A percentile compares a stretch with the other conserved stretches of the same genome.
Conservation (phyloP, 2,113 vertebrate species). For the Syngnathoides biaculeatus region DNA sequence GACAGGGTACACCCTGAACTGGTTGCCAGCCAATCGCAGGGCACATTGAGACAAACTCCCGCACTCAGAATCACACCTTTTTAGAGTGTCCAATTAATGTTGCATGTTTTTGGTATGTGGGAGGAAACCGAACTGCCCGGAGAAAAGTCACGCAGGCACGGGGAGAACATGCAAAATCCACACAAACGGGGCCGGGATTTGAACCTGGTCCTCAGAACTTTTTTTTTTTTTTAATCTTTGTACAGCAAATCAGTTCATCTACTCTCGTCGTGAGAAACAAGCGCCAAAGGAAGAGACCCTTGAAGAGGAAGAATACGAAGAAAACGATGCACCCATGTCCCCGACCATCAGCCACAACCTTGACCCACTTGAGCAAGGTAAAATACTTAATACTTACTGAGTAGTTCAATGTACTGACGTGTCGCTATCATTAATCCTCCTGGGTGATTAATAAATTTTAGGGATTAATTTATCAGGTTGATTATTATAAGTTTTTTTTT, state of each 20-base stretch:
- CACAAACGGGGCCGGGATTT: too few relatives aligned
- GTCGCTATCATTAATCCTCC: background rate
- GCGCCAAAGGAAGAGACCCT: slow-evolving; percentile 75
- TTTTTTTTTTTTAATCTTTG: slow-evolving; percentile 22
- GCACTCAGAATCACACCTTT: too few relatives aligned
- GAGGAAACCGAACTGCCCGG: too few relatives aligned
- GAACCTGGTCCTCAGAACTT: too few relatives aligned
- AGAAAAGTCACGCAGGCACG: too few relatives aligned
- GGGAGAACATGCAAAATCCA: too few relatives aligned
- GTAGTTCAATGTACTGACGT: background rate
- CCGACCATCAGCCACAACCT: slow-evolving; percentile 67
- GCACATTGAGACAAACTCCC: too few relatives aligned
- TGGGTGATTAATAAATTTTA: background rate
- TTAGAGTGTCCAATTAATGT: too few relatives aligned
- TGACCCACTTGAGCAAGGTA: slow-evolving; percentile 86
- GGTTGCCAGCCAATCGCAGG: too few relatives aligned
- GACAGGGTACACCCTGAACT: too few relatives aligned
- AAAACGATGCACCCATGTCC: slow-evolving; percentile 66
- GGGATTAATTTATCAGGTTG: background rate
- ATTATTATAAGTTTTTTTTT: too few relatives aligned
- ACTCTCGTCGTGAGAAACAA: slow-evolving; percentile 85
- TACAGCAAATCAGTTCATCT: slow-evolving; percentile 97
- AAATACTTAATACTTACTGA: background rate
- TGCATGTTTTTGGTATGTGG: too few relatives aligned
- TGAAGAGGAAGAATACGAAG: slow-evolving; percentile 81